These are phyloP conservation scores for Epizoanthus rinbou DNA, from an alignment of 92 coral and sea anemone genomes.

Conservation along the genomic window DNA sequence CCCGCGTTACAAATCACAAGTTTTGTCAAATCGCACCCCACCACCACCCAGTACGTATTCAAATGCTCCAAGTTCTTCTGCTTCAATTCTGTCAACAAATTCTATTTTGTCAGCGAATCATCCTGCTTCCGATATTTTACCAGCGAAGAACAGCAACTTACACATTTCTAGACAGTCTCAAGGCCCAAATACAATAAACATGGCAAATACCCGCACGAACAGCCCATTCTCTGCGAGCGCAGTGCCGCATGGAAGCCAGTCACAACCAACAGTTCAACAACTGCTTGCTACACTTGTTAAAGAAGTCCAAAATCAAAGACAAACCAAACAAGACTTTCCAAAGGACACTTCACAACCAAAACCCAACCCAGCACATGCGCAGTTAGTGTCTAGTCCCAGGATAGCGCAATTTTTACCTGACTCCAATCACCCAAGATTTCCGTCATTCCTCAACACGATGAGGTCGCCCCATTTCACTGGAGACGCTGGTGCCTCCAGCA, in stretches of 20 bases:
- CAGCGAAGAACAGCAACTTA: not conserved
- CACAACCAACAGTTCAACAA: conserved; percentile 11
- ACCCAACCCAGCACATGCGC: not conserved
- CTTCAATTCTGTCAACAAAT: not conserved
- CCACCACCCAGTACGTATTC: not conserved
- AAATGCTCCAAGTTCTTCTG: not conserved
- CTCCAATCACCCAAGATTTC: not conserved
- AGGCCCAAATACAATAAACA: not conserved
- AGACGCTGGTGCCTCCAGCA: not conserved
- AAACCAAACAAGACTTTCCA: conserved; percentile 32
- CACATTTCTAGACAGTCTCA: conserved; percentile 1
- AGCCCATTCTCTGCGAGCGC: not conserved
- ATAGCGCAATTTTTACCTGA: not conserved
- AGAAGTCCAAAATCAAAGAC: conserved; percentile 17
- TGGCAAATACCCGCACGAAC: not conserved
- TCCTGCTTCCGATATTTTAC: not conserved
- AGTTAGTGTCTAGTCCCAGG: not conserved
- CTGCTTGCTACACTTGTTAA: conserved; percentile 20
- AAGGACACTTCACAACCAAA: not conserved
- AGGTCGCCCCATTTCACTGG: not conserved
- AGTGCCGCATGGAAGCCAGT: not conserved
- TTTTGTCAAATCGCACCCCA: not conserved
- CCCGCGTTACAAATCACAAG: not conserved
- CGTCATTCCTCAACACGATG: not conserved
- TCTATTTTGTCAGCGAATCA: not conserved